Conservation (phyloP, 2,888 invertebrate species). For the Brassicogethes aeneus region DNA sequence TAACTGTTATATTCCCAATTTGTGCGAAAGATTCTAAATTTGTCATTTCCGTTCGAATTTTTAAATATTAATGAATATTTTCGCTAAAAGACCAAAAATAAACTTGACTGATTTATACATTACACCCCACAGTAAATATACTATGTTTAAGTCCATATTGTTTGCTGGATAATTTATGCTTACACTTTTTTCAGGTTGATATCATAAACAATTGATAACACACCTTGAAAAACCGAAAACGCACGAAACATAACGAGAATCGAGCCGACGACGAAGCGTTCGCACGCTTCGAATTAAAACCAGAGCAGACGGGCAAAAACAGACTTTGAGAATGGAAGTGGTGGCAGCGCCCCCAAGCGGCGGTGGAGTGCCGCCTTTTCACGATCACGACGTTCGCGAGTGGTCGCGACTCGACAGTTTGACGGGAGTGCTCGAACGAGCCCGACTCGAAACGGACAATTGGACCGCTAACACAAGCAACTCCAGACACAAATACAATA, state of each 20-base stretch:
- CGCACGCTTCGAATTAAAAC: neutral
- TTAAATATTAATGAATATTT: too few relatives aligned
- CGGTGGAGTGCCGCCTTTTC: conserved; percentile 38
- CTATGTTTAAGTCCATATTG: too few relatives aligned
- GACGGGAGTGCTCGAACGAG: conserved; percentile 47
- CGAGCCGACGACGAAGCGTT: neutral
- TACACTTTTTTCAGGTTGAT: conserved; percentile 25
- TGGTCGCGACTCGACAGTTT: conserved; percentile 47
- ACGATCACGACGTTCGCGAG: conserved; percentile 47
- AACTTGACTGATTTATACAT: too few relatives aligned
- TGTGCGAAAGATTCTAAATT: too few relatives aligned
- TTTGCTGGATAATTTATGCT: conserved; percentile 3
- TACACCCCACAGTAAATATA: too few relatives aligned
- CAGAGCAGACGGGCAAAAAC: conserved; percentile 5
- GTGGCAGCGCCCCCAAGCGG: conserved; percentile 32
- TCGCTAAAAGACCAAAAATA: too few relatives aligned
- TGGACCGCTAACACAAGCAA: conserved; percentile 44
- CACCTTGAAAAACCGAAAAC: conserved; percentile 13
- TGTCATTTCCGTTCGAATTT: too few relatives aligned
- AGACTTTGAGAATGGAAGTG: conserved; percentile 33
- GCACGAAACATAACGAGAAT: conserved; percentile 3
- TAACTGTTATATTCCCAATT: too few relatives aligned
- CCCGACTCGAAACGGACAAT: conserved; percentile 46
- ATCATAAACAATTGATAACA: conserved; percentile 28
- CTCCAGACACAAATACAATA: conserved; percentile 45